Evolutionary conservation across 2,113 vertebrate species (phyloP), one percentile per base, ranked within the genome.

Genomic region (Centropus unirufus): DNA sequence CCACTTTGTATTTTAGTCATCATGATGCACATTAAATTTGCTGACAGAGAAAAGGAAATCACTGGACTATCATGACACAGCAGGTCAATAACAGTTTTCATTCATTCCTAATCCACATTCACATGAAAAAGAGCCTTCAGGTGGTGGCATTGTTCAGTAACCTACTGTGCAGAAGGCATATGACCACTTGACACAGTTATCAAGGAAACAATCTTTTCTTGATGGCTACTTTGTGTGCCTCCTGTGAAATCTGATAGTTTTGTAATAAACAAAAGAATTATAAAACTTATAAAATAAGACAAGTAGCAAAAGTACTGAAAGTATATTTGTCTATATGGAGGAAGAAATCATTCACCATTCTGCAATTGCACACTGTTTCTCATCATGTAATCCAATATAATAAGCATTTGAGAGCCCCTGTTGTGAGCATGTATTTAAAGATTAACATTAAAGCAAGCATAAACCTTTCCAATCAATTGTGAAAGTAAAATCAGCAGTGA

Each of bases 391-490:
- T 62, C 66, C 84, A 85, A 49, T 24, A 44, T 58, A 87, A 76
- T 57, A 57, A 54, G 51, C n/a, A 34, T 91, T 47, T 70, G 58
- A 59, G 82, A 80, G 39, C 12, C 46, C 78, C 87, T 77, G 9
- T 67, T 83, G 87, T 0, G 16, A 90, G 34, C 18, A 58, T 39
- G 69, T 95, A 90, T 77, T 94, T 86, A 94, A 90, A 93, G 85
- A 88, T 76, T 70, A 83, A 63, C 68, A 70, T 85, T 77, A 94
- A 90, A 95, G 52, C 55, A 73, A 88, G 82, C 83, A 81, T 80
- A 95, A 95, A 79, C 75, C 75, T 79, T 95, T 83, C 62, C 59
- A 91, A 52, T 79, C 85, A 88, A 34, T 94, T 93, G 72, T 69
- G 44, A 57, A 91, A 92, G 85, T 77, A 92, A 93, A 94, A 78